Percentiles rank a stretch among this genome's conserved stretches.
Conservation (phyloP, 2,888 invertebrate genomes). For the Trichogramma evanescens region DNA sequence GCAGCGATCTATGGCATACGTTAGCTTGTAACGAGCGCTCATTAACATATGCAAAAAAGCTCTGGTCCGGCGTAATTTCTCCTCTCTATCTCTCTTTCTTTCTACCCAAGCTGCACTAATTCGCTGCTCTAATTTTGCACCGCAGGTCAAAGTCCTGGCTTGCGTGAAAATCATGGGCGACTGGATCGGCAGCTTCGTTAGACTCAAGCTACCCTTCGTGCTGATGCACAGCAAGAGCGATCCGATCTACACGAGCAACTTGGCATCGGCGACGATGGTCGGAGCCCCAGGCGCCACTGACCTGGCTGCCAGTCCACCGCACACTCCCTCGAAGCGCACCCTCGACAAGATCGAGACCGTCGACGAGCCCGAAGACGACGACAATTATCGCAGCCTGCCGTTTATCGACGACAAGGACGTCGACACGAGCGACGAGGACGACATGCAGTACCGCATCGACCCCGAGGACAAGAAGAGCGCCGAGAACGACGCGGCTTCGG, state of each 20-base stretch:
- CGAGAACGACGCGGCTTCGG: not conserved
- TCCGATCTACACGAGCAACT: conserved; percentile 44
- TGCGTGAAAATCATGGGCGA: conserved; percentile 41
- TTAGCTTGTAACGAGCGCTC: too few species aligned
- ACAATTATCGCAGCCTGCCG: conserved; percentile 3
- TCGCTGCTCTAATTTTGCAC: too few species aligned
- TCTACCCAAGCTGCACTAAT: too few species aligned
- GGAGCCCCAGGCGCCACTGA: conserved; percentile 1
- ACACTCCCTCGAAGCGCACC: conserved; percentile 7
- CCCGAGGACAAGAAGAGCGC: not conserved
- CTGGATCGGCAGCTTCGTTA: conserved; percentile 62
- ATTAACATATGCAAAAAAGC: too few species aligned
- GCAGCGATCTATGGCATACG: too few species aligned
- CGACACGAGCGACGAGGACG: conserved; percentile 18
- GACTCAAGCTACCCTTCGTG: conserved; percentile 73
- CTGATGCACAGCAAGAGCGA: conserved; percentile 68
- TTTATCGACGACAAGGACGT: conserved; percentile 19
- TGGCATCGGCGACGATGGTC: not conserved
- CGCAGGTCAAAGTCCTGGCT: too few species aligned
- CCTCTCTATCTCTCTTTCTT: too few species aligned
- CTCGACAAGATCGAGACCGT: conserved; percentile 21
- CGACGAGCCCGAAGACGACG: conserved; percentile 20
- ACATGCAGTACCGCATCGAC: not conserved
- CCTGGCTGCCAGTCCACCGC: conserved; percentile 46
- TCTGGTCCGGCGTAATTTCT: too few species aligned